These are phyloP conservation scores for Atta colombica DNA, from an alignment of 1,140 invertebrate species.

Conservation along the genomic window DNA sequence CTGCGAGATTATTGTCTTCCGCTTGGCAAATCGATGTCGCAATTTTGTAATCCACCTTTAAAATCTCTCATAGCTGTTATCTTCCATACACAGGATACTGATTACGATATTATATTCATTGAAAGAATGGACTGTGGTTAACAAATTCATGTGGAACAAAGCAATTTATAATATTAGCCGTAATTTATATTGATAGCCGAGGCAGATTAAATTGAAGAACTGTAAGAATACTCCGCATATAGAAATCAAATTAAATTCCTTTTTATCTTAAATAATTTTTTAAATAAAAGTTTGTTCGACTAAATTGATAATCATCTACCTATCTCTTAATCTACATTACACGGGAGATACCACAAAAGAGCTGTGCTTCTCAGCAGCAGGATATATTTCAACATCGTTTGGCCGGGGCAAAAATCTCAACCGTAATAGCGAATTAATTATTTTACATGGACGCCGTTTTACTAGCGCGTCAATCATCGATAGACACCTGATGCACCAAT, in stretches of 20 bases:
- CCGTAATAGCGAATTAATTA: constrained; percentile 53
- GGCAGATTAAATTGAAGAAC: not conserved
- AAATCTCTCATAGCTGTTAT: not conserved
- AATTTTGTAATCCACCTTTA: constrained; percentile 19
- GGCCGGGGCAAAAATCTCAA: constrained; percentile 15
- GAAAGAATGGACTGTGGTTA: not conserved
- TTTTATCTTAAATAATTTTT: not conserved
- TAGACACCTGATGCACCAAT: constrained; percentile 50
- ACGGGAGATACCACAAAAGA: not conserved
- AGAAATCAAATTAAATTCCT: constrained; percentile 2
- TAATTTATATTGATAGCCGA: constrained; percentile 6
- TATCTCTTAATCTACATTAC: not conserved
- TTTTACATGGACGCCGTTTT: constrained; percentile 59
- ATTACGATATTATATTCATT: constrained; percentile 20
- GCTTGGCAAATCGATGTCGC: constrained; percentile 22
- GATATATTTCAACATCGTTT: constrained; percentile 38
- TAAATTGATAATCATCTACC: not conserved
- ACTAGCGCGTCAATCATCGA: constrained; percentile 50
- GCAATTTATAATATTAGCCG: not conserved
- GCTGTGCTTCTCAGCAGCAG: not conserved
- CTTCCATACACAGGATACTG: not conserved
- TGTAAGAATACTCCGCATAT: too few species aligned
- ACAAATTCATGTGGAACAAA: not conserved
- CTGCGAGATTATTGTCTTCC: constrained; percentile 45
- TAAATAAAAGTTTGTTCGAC: not conserved